Base-by-base conservation (phyloP, 2,888 invertebrate species). In the Brachyptera putata region DNA sequence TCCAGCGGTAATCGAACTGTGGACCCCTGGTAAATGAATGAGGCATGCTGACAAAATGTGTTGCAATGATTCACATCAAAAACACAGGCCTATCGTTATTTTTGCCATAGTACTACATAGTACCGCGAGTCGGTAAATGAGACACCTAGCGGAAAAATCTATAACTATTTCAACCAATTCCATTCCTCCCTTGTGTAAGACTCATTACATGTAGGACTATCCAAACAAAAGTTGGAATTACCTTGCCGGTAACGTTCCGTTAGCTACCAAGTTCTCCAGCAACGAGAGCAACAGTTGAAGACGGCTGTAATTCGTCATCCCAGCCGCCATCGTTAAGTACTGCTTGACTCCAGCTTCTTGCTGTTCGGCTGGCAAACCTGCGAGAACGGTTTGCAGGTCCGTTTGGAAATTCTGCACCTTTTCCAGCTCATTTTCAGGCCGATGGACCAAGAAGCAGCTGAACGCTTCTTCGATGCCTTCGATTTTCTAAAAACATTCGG, bases 391-490 rank as follows among this genome's bases (percentile, higher is more conserved):
- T 58, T 83, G 84, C 34, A 95, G 74, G 65, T 85, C 86, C 64
- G 84, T 83, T 67, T 87, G 84, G 75, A 87, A 88, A 70, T 78
- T 75, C 37, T 80, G 74, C 25, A 85, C 76, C 71, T 86, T 86
- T 66, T 87, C 85, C 65, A 77, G 79, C 71, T 91, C 88, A 61
- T 81, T 80, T 56, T 85, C 84, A 16, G 84, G 79, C 66, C 86
- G 84, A 69, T 92, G 88, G 1, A 92, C 87, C 61, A 95, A 80
- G 68, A 90, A 91, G 68, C 90, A 90, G 71, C 90, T 89, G 70
- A 96, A 95, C 0, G 92, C 91, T 74, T 93, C 91, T 71, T 94
- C 93, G 30, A 91, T 87, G 0, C 86, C 82, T 70, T 92, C 91
- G 5, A 91, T 87, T 73, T 85, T 84, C 89, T 89, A 25, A 48